Percentiles rank a stretch among this genome's conserved stretches.
phyloP scores from a whole-genome alignment of 2,113 vertebrate genomes.

The Illadopsis cleaveri region DNA sequence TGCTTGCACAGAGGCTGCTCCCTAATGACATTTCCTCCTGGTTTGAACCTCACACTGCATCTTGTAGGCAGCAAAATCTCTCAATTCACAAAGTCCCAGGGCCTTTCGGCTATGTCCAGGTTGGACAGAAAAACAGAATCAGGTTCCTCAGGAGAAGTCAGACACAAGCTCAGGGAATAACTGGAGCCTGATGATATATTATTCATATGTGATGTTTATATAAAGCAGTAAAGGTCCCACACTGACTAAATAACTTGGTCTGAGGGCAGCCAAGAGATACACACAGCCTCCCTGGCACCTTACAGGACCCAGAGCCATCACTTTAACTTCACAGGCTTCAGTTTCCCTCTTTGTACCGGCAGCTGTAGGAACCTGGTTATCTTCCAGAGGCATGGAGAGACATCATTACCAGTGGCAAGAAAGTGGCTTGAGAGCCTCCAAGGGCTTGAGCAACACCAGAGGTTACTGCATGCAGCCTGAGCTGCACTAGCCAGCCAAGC shows the following conservation, averaged over 20 bases:
- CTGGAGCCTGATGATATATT: neutral
- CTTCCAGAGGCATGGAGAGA: neutral
- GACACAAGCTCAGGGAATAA: neutral
- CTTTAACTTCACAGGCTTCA: neutral
- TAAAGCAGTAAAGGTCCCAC: neutral
- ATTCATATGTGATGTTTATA: neutral
- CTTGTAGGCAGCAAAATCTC: neutral
- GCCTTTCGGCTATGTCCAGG: neutral
- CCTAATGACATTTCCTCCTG: neutral
- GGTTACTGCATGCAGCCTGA: neutral
- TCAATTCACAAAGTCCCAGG: neutral
- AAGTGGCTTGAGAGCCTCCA: neutral
- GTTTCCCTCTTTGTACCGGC: neutral
- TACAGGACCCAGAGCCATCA: neutral
- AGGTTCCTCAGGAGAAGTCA: neutral
- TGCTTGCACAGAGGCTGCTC: neutral
- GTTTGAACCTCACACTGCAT: neutral
- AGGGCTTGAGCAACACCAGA: neutral
- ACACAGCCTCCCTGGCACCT: neutral
- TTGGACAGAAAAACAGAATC: neutral
- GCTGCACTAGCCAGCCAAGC: neutral
- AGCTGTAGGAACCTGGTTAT: neutral
- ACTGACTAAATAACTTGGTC: neutral
- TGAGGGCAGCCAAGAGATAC: constrained; percentile 24
- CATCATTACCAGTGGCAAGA: neutral